These are phyloP conservation scores for Crossaster papposus DNA, from an alignment of 53 echinoderm and acorn worm species.

Conservation along the genomic window DNA sequence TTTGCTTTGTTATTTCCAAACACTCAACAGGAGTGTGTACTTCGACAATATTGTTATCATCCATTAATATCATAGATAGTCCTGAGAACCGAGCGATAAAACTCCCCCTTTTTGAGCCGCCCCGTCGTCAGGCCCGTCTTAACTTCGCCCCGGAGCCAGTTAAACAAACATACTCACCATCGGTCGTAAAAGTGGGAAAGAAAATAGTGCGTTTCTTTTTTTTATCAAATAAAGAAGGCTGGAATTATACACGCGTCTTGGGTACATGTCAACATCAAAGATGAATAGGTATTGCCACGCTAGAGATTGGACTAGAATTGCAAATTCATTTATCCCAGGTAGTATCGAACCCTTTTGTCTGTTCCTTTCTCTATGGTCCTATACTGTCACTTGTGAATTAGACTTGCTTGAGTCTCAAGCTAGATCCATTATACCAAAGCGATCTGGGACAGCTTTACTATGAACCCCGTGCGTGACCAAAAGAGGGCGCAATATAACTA, in stretches of 20 bases:
- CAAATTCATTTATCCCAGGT: too few relatives aligned
- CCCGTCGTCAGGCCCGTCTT: not conserved
- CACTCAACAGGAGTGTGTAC: not conserved
- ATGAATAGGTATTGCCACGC: not conserved
- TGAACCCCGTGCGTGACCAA: too few relatives aligned
- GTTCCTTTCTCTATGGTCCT: not conserved
- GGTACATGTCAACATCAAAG: not conserved
- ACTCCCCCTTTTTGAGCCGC: not conserved
- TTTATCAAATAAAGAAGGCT: slow-evolving; percentile 11
- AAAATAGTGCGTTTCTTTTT: not conserved
- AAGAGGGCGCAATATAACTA: too few relatives aligned
- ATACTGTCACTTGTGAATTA: too few relatives aligned
- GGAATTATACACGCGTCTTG: slow-evolving; percentile 15
- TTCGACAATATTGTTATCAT: not conserved
- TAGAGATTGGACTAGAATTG: not conserved
- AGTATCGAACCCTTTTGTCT: not conserved
- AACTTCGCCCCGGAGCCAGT: slow-evolving; percentile 1
- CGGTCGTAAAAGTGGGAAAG: not conserved
- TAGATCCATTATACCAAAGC: too few relatives aligned
- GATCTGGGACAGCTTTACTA: too few relatives aligned
- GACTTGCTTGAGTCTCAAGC: too few relatives aligned
- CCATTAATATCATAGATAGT: not conserved
- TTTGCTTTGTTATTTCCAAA: not conserved
- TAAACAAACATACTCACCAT: not conserved
- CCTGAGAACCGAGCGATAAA: not conserved